Evolutionary conservation across 1,140 invertebrate species (phyloP).

Genomic region (Euura saliciscinereae): DNA sequence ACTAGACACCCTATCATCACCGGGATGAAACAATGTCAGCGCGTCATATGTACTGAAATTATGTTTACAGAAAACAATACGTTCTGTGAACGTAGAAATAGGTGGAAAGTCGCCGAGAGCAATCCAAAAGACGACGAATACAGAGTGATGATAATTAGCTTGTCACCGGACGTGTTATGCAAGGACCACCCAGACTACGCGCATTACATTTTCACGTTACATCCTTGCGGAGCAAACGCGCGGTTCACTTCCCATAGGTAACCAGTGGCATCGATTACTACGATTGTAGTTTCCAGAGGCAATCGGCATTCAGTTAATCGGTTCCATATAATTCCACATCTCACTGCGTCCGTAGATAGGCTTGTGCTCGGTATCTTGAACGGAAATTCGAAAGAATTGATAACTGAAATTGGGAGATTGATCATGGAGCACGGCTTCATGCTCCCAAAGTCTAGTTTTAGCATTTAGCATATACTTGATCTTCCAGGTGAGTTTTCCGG

Average conservation of each 20-base stretch:
- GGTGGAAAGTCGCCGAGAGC: constrained; percentile 15
- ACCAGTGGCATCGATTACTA: no score
- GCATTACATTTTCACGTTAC: constrained; percentile 34
- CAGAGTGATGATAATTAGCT: constrained; percentile 18
- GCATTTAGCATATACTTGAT: constrained; percentile 29
- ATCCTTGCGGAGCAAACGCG: constrained; percentile 36
- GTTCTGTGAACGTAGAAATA: constrained; percentile 15
- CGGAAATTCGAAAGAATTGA: constrained; percentile 14
- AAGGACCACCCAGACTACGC: constrained; percentile 28
- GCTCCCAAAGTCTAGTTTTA: constrained; percentile 24
- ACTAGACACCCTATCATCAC: no score
- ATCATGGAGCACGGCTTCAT: constrained; percentile 31
- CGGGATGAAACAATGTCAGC: no score
- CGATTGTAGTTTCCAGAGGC: no score
- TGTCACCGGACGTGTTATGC: constrained; percentile 34
- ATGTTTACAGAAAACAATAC: constrained; percentile 26
- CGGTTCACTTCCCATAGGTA: constrained; percentile 40
- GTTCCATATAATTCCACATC: constrained; percentile 29
- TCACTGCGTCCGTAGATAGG: constrained; percentile 29
- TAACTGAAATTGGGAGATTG: constrained; percentile 25
- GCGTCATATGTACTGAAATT: no score
- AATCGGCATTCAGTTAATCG: no score
- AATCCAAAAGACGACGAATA: constrained; percentile 16
- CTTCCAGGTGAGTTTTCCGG: constrained; percentile 32
- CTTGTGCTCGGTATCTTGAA: constrained; percentile 20